Evolutionary conservation across 2,113 vertebrate genomes (phyloP).

Genomic region (Coturnix japonica): DNA sequence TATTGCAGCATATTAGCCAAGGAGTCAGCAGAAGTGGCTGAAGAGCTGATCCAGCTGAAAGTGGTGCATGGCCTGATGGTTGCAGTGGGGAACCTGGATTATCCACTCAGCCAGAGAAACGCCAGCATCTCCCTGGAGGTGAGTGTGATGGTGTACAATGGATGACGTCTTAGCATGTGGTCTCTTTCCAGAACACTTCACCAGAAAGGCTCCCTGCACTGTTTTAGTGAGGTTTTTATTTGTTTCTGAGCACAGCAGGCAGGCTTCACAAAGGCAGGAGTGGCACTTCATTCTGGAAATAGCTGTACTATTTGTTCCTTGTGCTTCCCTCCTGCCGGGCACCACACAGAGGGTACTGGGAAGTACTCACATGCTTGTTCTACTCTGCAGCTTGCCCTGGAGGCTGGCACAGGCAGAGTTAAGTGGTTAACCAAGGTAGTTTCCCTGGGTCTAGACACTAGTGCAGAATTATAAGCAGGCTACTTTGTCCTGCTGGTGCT

Average conservation of each 20-base stretch:
- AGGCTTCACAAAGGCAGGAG: not conserved
- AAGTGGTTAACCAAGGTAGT: not conserved
- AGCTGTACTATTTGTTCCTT: not conserved
- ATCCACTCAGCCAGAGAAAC: conserved; percentile 84
- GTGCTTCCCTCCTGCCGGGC: not conserved
- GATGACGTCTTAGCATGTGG: fast-evolving
- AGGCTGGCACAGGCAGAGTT: not conserved
- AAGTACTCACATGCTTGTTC: not conserved
- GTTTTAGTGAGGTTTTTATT: not conserved
- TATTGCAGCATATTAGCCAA: conserved; percentile 78
- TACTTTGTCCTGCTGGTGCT: not conserved
- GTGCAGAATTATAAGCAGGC: not conserved
- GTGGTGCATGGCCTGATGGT: conserved; percentile 80
- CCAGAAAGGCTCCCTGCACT: not conserved
- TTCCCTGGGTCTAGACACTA: not conserved
- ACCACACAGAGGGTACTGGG: not conserved
- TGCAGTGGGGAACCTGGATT: conserved; percentile 83
- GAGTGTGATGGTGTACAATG: not conserved
- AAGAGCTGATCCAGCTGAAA: conserved; percentile 79
- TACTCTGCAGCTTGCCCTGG: not conserved
- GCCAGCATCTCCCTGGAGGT: conserved; percentile 85
- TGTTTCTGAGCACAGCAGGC: not conserved
- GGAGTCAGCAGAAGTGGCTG: conserved; percentile 68
- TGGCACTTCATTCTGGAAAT: not conserved
- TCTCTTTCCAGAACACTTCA: not conserved